A percentile compares a stretch with the other conserved stretches of the same genome.
Conservation (phyloP, 2,797 vertebrate species). For the Hemibagrus guttatus region DNA sequence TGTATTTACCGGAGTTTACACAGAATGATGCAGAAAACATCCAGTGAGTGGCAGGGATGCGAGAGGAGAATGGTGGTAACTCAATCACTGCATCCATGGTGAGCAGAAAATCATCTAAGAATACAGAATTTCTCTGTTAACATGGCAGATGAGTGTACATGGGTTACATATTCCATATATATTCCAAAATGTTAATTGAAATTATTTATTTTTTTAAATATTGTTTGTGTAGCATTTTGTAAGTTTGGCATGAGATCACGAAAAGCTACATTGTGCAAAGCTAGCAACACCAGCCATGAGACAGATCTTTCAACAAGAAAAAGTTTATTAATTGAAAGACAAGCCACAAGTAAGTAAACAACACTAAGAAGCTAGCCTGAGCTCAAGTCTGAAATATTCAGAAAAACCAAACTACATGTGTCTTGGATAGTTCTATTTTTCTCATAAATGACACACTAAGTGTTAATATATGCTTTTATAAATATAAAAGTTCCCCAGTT, state of each 20-base stretch:
- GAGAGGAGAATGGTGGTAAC: not conserved
- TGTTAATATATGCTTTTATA: conserved; percentile 98
- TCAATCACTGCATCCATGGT: not conserved
- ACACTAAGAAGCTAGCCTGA: conserved; percentile 99
- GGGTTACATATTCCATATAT: not conserved
- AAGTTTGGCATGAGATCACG: not conserved
- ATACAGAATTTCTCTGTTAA: not conserved
- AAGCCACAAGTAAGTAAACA: conserved; percentile 99
- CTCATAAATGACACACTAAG: conserved; percentile 98
- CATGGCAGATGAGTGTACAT: not conserved
- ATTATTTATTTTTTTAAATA: not conserved
- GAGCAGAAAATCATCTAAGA: conserved; percentile 1
- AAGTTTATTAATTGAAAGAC: conserved; percentile 99
- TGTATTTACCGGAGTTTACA: not conserved
- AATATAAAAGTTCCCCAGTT: conserved; percentile 99
- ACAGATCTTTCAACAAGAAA: conserved; percentile 87
- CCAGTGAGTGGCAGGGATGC: not conserved
- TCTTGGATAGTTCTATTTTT: conserved; percentile 97
- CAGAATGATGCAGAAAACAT: not conserved
- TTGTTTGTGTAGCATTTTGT: not conserved
- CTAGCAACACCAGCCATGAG: not conserved
- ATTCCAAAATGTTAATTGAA: not conserved
- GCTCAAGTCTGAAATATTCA: conserved; percentile 99
- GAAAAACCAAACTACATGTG: conserved; percentile 99
- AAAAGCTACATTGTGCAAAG: not conserved